Percentiles rank a stretch among this genome's conserved stretches.
These are phyloP conservation scores for Stegophylla sp. DNA, from an alignment of 2,888 invertebrate species.

Conservation along the genomic window DNA sequence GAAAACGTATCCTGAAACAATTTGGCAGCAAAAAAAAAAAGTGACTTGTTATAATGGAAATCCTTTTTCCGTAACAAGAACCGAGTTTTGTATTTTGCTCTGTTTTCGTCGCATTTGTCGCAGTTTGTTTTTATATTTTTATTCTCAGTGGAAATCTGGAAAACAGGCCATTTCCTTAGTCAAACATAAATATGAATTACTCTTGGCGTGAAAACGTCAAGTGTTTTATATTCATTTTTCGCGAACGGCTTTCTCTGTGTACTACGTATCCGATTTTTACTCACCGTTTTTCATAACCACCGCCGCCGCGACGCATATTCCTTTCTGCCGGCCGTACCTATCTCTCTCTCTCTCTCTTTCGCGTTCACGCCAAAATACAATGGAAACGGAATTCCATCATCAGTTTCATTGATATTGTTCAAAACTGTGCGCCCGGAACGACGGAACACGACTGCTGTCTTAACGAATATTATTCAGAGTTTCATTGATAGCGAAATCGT, in stretches of 20 bases:
- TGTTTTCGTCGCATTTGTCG: background rate
- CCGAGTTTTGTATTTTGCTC: background rate
- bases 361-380: too few species aligned
- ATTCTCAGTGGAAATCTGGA: conserved; percentile 21
- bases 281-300: background rate
- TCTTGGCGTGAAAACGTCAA: conserved; percentile 27
- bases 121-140: conserved; percentile 9
- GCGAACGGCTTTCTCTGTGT: background rate
- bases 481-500: too few species aligned
- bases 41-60: background rate
- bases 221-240: conserved; percentile 24
- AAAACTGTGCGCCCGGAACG: too few species aligned
- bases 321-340: too few species aligned
- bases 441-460: too few species aligned
- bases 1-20: background rate
- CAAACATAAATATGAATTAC: conserved; percentile 43
- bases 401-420: too few species aligned
- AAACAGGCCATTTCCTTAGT: conserved; percentile 32
- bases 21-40: background rate
- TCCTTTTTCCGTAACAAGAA: background rate
- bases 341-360: too few species aligned
- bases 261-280: conserved; percentile 5
- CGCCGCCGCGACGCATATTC: background rate
- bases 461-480: too few species aligned
- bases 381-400: too few species aligned